These are phyloP conservation scores for Callionymus lyra DNA, from an alignment of 2,113 vertebrate species.

Conservation along the genomic window DNA sequence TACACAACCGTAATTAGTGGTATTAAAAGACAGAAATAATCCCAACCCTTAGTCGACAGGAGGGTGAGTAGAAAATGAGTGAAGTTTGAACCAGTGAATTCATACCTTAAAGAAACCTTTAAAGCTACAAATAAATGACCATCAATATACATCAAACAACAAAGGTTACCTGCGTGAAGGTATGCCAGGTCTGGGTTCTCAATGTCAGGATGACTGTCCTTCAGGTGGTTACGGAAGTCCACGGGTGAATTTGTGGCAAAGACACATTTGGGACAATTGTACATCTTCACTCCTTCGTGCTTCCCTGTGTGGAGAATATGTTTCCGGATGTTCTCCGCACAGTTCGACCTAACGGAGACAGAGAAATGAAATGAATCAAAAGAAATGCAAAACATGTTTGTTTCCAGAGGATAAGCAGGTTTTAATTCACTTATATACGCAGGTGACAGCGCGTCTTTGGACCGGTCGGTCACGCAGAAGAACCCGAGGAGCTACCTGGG, in stretches of 20 bases:
- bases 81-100: too few species aligned
- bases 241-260: conserved; percentile 87
- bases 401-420: too few species aligned
- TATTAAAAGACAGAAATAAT: too few species aligned
- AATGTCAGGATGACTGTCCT: conserved; percentile 85
- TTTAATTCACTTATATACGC: not conserved
- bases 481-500: conserved; percentile 85
- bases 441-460: conserved; percentile 15
- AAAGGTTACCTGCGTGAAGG: conserved; percentile 81
- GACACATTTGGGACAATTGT: conserved; percentile 93
- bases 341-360: conserved; percentile 80
- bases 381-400: conserved; percentile 4
- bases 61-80: too few species aligned
- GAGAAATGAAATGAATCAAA: conserved; percentile 1
- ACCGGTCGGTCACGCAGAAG: conserved; percentile 64
- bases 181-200: conserved; percentile 97
- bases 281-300: conserved; percentile 97
- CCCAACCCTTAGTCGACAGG: too few species aligned
- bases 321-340: conserved; percentile 97
- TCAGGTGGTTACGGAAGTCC: conserved; percentile 96
- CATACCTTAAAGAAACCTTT: too few species aligned
- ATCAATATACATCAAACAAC: too few species aligned
- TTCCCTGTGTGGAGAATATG: conserved; percentile 96
- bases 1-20: too few species aligned
- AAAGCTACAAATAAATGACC: too few species aligned